Conservation (phyloP, 1,140 invertebrate species). For the Aricia agestis region DNA sequence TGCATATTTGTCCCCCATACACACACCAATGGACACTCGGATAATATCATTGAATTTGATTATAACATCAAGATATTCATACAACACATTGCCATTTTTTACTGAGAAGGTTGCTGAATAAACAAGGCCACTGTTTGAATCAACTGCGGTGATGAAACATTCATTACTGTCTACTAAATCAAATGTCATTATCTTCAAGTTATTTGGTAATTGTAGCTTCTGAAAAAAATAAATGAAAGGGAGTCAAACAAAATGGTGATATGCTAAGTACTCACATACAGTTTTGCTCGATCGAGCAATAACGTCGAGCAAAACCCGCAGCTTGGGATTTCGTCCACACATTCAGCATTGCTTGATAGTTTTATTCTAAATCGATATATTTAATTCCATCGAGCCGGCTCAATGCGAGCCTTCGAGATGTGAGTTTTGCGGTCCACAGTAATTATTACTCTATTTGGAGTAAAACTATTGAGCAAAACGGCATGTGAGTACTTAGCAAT, state of each 20-base stretch:
- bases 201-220: slow-evolving; percentile 50
- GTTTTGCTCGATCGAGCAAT: too few relatives aligned
- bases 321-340: too few relatives aligned
- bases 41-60: slow-evolving; percentile 41
- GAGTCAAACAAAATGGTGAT: not conserved
- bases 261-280: too few relatives aligned
- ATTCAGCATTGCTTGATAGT: too few relatives aligned
- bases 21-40: slow-evolving; percentile 53
- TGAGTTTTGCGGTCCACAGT: too few relatives aligned
- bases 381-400: too few relatives aligned
- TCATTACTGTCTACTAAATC: slow-evolving; percentile 58
- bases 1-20: slow-evolving; percentile 53
- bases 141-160: slow-evolving; percentile 49
- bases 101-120: slow-evolving; percentile 41
- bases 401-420: too few relatives aligned
- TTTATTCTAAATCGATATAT: too few relatives aligned
- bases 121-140: slow-evolving; percentile 26
- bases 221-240: slow-evolving; percentile 36
- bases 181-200: slow-evolving; percentile 50
- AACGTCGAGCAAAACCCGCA: too few relatives aligned
- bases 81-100: slow-evolving; percentile 47
- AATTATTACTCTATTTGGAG: too few relatives aligned
- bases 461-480: too few relatives aligned
- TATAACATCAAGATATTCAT: slow-evolving; percentile 38
- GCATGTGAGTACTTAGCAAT: too few relatives aligned